These are phyloP conservation scores for Lampris incognitus DNA, from an alignment of 2,113 vertebrate genomes.

Conservation along the genomic window DNA sequence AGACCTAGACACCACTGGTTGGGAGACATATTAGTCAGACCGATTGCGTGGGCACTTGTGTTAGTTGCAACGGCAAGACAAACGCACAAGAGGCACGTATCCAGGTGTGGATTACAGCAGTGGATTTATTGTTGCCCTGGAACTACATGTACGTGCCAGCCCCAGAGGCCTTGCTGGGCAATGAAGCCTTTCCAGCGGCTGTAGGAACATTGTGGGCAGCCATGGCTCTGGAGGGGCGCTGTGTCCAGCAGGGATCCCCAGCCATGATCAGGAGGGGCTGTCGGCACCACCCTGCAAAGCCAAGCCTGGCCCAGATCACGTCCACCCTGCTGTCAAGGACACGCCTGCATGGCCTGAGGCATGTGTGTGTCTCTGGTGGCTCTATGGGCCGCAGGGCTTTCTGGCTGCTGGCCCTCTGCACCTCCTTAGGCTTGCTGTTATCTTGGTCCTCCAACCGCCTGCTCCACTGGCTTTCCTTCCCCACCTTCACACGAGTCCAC, in stretches of 20 bases:
- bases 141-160: conserved; percentile 84
- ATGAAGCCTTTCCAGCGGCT: conserved; percentile 79
- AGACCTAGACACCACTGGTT: conserved; percentile 29
- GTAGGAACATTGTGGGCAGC: conserved; percentile 81
- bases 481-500: conserved; percentile 93
- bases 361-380: conserved; percentile 85
- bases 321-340: conserved; percentile 83
- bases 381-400: conserved; percentile 88
- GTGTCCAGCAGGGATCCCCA: conserved; percentile 74
- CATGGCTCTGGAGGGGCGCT: conserved; percentile 83
- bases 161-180: conserved; percentile 80
- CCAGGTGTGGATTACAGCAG: conserved; percentile 69
- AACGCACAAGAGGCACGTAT: conserved; percentile 14
- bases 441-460: conserved; percentile 96
- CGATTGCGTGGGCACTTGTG: background rate
- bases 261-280: conserved; percentile 66
- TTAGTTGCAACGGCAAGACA: background rate
- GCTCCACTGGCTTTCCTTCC: conserved; percentile 94
- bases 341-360: conserved; percentile 90
- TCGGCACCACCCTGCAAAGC: conserved; percentile 45
- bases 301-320: conserved; percentile 59
- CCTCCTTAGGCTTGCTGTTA: conserved; percentile 91
- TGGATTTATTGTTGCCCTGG: conserved; percentile 72
- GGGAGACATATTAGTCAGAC: background rate
- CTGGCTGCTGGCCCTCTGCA: conserved; percentile 93